These are phyloP conservation scores for Cantharis rufa DNA, from an alignment of 2,888 invertebrate genomes.

Conservation along the genomic window DNA sequence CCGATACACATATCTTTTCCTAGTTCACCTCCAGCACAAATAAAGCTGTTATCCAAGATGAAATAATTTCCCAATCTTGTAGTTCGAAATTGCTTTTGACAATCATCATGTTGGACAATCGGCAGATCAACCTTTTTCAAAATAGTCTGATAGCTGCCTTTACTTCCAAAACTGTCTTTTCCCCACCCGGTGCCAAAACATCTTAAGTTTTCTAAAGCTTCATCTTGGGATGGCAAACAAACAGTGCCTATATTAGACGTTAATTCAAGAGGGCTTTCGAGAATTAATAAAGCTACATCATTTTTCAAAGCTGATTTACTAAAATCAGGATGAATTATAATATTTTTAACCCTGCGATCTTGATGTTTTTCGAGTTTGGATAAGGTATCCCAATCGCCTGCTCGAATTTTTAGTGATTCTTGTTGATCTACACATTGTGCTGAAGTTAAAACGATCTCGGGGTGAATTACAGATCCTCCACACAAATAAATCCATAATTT, in stretches of 20 bases:
- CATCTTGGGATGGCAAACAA: slow-evolving; percentile 68
- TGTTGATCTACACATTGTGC: neutral
- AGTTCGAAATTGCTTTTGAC: slow-evolving; percentile 63
- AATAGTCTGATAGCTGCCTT: slow-evolving; percentile 69
- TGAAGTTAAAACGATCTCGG: neutral
- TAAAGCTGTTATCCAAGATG: slow-evolving; percentile 69
- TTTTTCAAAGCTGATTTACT: neutral
- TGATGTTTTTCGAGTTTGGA: neutral
- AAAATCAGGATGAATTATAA: neutral
- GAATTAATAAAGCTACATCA: slow-evolving; percentile 51
- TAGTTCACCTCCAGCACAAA: slow-evolving; percentile 77
- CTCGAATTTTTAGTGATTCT: neutral
- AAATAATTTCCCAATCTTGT: slow-evolving; percentile 71
- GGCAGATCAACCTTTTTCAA: slow-evolving; percentile 75
- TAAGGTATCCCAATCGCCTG: neutral
- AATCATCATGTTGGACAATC: slow-evolving; percentile 64
- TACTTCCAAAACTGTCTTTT: slow-evolving; percentile 69
- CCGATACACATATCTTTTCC: slow-evolving; percentile 74
- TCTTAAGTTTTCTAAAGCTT: slow-evolving; percentile 44
- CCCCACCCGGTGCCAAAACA: slow-evolving; percentile 84
- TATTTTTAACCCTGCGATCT: neutral
- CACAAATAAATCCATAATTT: neutral
- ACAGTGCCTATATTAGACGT: slow-evolving; percentile 71
- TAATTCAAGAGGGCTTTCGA: slow-evolving; percentile 61
- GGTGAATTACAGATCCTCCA: neutral